Percentiles rank a stretch among this genome's conserved stretches.
These are phyloP conservation scores for Upupa epops DNA, from an alignment of 2,113 vertebrate genomes.

Conservation along the genomic window DNA sequence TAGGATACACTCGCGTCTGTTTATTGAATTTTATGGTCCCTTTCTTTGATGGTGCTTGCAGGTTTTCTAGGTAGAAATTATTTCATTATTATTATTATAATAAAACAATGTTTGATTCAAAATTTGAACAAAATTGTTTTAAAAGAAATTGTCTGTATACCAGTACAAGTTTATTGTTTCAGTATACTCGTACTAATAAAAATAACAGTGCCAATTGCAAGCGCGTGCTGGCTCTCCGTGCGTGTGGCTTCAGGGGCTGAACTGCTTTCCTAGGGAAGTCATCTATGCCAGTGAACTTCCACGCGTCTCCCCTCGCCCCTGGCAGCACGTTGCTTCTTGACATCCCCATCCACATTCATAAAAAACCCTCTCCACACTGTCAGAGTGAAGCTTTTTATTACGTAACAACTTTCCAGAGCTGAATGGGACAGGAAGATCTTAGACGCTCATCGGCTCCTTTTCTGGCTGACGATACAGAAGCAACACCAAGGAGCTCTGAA, in stretches of 20 bases:
- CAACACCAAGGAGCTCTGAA: background rate
- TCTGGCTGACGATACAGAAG: background rate
- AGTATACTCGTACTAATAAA: slow-evolving; percentile 94
- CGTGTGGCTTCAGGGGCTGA: background rate
- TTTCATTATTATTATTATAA: slow-evolving; percentile 96
- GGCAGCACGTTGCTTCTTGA: no score
- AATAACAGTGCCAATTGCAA: slow-evolving; percentile 94
- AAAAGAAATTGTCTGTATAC: slow-evolving; percentile 94
- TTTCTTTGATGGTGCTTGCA: slow-evolving; percentile 98
- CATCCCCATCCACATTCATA: background rate
- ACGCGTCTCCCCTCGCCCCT: background rate
- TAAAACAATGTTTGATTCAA: slow-evolving; percentile 96
- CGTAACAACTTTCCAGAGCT: background rate
- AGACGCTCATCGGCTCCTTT: background rate
- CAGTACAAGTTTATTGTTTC: slow-evolving; percentile 90
- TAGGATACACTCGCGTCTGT: slow-evolving; percentile 94
- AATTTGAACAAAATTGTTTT: slow-evolving; percentile 98
- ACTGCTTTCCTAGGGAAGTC: background rate
- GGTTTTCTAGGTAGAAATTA: slow-evolving; percentile 97
- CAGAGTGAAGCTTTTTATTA: background rate
- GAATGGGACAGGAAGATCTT: background rate
- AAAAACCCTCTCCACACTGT: background rate
- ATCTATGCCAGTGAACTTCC: background rate
- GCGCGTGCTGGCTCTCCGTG: background rate
- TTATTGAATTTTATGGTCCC: slow-evolving; percentile 96